phyloP scores from a whole-genome alignment of 2,797 vertebrate species.

The Fratercula arctica region DNA sequence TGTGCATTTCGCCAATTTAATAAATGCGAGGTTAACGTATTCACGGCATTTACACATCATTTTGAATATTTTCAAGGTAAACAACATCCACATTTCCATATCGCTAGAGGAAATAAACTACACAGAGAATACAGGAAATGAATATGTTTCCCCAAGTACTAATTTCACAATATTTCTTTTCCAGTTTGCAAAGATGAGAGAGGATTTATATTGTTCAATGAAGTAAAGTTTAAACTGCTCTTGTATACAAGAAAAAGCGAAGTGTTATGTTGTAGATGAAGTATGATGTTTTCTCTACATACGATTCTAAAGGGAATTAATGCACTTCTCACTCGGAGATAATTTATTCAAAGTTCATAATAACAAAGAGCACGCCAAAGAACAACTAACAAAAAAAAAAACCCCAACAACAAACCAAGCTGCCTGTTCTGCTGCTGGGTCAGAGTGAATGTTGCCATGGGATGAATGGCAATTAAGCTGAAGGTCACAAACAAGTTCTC shows the following conservation, averaged over 20 bases:
- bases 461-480: background rate
- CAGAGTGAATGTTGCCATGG: background rate
- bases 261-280: background rate
- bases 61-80: slow-evolving; percentile 34
- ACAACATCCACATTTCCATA: background rate
- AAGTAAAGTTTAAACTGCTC: slow-evolving; percentile 26
- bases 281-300: background rate
- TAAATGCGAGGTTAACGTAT: background rate
- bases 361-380: background rate
- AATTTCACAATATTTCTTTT: slow-evolving; percentile 35
- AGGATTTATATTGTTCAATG: slow-evolving; percentile 1
- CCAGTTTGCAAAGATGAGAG: background rate
- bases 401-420: background rate
- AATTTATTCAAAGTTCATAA: background rate
- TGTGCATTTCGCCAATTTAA: background rate
- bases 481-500: background rate
- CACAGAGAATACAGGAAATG: background rate
- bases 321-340: background rate
- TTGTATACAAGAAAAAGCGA: background rate
- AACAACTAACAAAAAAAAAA: background rate
- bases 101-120: background rate
- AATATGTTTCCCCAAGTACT: slow-evolving; percentile 23
- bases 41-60: background rate
- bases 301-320: background rate
- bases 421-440: background rate